A percentile compares a stretch with the other conserved stretches of the same genome.
These are phyloP conservation scores for Lophius piscatorius DNA, from an alignment of 2,113 vertebrate genomes.

Conservation along the genomic window DNA sequence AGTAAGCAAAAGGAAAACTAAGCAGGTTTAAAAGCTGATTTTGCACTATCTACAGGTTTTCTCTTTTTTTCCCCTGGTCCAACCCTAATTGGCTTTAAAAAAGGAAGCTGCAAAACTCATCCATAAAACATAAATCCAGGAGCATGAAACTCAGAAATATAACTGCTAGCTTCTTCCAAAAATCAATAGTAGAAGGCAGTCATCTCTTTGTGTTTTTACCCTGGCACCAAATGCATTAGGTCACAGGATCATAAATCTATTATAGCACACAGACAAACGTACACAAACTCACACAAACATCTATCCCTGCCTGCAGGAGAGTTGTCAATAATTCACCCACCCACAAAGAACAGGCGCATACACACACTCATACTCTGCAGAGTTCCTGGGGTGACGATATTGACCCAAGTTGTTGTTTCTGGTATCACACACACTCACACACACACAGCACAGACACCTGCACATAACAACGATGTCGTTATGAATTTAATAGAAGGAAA, in stretches of 20 bases:
- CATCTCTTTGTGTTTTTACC: constrained; percentile 35
- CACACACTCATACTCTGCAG: constrained; percentile 20
- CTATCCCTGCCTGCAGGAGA: constrained; percentile 43
- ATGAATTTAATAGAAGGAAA: not conserved
- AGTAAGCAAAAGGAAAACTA: no score
- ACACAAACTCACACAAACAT: constrained; percentile 26
- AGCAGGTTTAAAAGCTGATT: constrained; percentile 2
- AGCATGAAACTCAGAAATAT: constrained; percentile 16
- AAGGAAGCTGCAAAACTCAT: constrained; percentile 16
- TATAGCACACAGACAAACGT: constrained; percentile 37
- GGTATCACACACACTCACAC: constrained; percentile 4
- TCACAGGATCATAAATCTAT: constrained; percentile 55
- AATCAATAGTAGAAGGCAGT: constrained; percentile 46
- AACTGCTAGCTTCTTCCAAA: constrained; percentile 15
- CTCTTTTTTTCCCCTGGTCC: constrained; percentile 1
- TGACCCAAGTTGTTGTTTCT: constrained; percentile 32
- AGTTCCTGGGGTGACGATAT: constrained; percentile 51
- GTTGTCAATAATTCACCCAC: constrained; percentile 53
- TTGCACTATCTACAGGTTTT: not conserved
- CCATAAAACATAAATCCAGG: constrained; percentile 29
- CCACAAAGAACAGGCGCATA: constrained; percentile 25
- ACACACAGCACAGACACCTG: constrained; percentile 3
- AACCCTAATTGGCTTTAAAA: constrained; percentile 6
- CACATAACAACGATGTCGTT: no score
- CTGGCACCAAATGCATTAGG: constrained; percentile 33